Percentiles rank a stretch among this genome's conserved stretches.
phyloP scores from a whole-genome alignment of 2,113 vertebrate species.

The Tupaia tana region DNA sequence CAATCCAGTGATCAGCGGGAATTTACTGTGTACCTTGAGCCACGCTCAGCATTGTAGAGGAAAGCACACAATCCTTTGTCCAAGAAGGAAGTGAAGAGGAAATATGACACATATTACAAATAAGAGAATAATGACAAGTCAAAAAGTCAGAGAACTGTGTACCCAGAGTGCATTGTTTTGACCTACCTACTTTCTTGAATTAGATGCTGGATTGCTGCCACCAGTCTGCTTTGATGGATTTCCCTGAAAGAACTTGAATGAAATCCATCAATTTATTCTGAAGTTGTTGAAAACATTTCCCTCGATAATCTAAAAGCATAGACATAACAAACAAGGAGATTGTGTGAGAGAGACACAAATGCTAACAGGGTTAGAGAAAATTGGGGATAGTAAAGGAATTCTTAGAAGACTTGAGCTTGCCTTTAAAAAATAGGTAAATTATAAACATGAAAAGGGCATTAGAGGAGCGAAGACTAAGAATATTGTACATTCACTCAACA shows the following conservation, averaged over 20 bases:
- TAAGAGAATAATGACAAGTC: slow-evolving; percentile 76
- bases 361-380: not conserved
- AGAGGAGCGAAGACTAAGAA: not conserved
- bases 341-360: not conserved
- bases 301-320: not conserved
- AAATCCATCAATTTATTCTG: slow-evolving; percentile 40
- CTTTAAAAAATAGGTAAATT: not conserved
- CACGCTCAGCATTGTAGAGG: slow-evolving; percentile 40
- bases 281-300: not conserved
- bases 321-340: not conserved
- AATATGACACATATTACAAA: slow-evolving; percentile 65
- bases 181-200: slow-evolving; percentile 66
- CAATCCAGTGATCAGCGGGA: slow-evolving; percentile 54
- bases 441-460: not conserved
- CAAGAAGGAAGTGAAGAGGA: slow-evolving; percentile 69
- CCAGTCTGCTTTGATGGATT: slow-evolving; percentile 35
- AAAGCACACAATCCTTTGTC: slow-evolving; percentile 72
- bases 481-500: not conserved
- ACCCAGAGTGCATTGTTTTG: slow-evolving; percentile 65
- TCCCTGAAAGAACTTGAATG: slow-evolving; percentile 61
- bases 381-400: not conserved
- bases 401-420: not conserved
- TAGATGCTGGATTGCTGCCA: slow-evolving; percentile 56
- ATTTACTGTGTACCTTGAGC: slow-evolving; percentile 68
- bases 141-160: slow-evolving; percentile 63